Evolutionary conservation across 2,888 invertebrate genomes (phyloP).

Genomic region (Drosophila hawaiiensis): DNA sequence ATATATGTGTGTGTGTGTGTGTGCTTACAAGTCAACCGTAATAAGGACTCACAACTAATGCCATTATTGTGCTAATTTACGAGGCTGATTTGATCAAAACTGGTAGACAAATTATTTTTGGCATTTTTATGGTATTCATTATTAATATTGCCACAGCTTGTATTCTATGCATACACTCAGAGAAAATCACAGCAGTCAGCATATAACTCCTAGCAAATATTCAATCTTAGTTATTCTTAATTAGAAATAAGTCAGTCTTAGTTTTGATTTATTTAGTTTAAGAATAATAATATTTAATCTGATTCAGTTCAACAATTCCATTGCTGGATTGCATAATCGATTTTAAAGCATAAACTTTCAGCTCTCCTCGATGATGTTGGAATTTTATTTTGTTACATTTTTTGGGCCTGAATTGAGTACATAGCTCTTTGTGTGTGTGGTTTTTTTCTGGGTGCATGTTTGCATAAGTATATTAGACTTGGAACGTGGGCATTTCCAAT

Average conservation of each 20-base stretch:
- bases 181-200: neutral
- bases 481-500: conserved; percentile 44
- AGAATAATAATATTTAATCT: neutral
- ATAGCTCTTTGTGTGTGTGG: neutral
- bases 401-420: neutral
- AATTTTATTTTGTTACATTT: neutral
- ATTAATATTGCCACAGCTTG: conserved; percentile 27
- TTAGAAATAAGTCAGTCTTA: neutral
- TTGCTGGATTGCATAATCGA: neutral
- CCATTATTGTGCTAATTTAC: conserved; percentile 44
- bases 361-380: neutral
- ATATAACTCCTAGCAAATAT: neutral
- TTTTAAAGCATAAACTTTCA: neutral
- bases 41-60: conserved; percentile 2
- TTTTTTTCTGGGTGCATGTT: neutral
- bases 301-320: neutral
- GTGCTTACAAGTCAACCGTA: neutral
- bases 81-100: conserved; percentile 54
- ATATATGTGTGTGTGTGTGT: neutral
- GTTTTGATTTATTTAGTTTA: neutral
- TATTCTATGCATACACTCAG: neutral
- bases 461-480: neutral
- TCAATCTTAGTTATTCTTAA: neutral
- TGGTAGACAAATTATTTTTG: conserved; percentile 39
- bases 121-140: conserved; percentile 45